Base-by-base conservation (phyloP, 2,888 invertebrate species). In the Melitaea athalia region DNA sequence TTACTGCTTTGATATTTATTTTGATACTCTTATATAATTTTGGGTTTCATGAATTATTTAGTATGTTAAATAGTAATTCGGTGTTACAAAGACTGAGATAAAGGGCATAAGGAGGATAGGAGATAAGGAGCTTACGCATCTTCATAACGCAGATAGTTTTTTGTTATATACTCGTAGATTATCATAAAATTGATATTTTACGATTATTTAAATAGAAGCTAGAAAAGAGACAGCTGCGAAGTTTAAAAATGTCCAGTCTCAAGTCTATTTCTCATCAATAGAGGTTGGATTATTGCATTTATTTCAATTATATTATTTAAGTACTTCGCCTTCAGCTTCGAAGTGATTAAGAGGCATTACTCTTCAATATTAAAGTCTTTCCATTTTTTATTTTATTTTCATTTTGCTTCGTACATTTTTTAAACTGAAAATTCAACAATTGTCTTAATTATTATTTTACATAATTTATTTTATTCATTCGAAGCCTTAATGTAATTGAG, bases 151-250 rank as follows among this genome's bases (percentile, higher is more conserved):
- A 45, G 11, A 45, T n/a, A n/a, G 1, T 49, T 49, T 49, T 49
- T n/a, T 49, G 14, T n/a, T 14, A 12, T 47, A 10, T 24, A 24
- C 24, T 24, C 3, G n/a, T 45, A 49, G n/a, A 49, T 49, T 49
- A 49, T 49, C 47, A 49, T 49, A 49, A 49, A 49, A 49, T 49
- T 49, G 47, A 49, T 49, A n/a, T 49, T n/a, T 49, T 49, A 49
- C 6, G 47, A n/a, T 49, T n/a, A n/a, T 49, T 4, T 49, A 14
- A 24, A 24, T 2, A 45, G 45, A 49, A 49, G 4, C 5, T 49
- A n/a, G n/a, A 49, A 52, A 17, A 15, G 7, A 52, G 24, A 8
- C 52, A 12, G 15, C 24, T 52, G 17, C 11, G 24, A 52, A 24
- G 24, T 24, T 52, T 24, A 52, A 52, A 24, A 24, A 15, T 10